A percentile compares a stretch with the other conserved stretches of the same genome.
phyloP scores from a whole-genome alignment of 2,113 vertebrate species.

The Rhinolophus ferrumequinum region DNA sequence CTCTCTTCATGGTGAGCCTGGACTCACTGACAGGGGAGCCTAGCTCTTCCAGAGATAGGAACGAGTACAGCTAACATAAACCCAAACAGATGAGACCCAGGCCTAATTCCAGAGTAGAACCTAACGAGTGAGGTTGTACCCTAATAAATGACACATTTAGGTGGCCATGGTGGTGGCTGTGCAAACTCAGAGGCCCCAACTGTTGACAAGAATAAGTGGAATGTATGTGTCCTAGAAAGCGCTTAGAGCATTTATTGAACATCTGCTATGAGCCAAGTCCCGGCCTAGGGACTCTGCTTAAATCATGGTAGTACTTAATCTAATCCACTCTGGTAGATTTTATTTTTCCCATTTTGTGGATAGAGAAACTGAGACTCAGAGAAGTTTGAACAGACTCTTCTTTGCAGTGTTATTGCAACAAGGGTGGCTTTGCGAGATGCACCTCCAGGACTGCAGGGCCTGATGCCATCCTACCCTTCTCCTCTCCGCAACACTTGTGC shows the following conservation, averaged over 20 bases:
- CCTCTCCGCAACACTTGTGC: background rate
- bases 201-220: background rate
- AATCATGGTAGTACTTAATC: background rate
- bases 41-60: background rate
- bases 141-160: background rate
- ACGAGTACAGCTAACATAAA: background rate
- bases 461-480: background rate
- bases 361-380: background rate
- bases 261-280: background rate
- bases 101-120: conserved; percentile 31
- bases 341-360: background rate
- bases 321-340: background rate
- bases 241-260: background rate
- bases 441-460: background rate
- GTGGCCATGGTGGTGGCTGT: rapidly evolving
- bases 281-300: background rate
- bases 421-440: background rate
- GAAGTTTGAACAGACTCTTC: background rate
- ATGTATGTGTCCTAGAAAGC: background rate
- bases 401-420: too few species aligned
- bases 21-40: background rate
- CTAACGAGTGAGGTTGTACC: background rate
- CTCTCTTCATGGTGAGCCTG: background rate
- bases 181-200: background rate
- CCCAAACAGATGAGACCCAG: conserved; percentile 35